These are phyloP conservation scores for Scylla paramamosain DNA, from an alignment of 1,140 invertebrate genomes.

Conservation along the genomic window DNA sequence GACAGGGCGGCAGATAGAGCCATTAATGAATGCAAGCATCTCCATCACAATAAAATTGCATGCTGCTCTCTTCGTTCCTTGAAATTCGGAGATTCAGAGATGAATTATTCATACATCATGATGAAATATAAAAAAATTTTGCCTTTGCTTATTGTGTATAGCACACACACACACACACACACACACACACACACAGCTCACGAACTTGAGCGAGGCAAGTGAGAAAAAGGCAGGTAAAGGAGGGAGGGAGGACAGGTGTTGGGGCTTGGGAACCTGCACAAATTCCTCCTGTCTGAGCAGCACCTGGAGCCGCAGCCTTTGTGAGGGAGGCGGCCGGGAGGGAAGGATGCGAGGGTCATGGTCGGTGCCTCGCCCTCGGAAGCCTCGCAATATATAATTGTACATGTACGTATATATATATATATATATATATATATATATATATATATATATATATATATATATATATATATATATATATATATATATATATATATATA, in stretches of 20 bases:
- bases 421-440: constrained; percentile 49
- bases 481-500: constrained; percentile 42
- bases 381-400: too few species aligned
- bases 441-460: constrained; percentile 32
- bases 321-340: not conserved
- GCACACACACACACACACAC: not conserved
- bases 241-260: not conserved
- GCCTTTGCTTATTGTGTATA: not conserved
- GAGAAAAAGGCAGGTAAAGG: not conserved
- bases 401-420: constrained; percentile 17
- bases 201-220: not conserved
- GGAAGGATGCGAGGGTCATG: not conserved
- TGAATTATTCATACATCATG: too few species aligned
- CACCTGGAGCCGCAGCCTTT: not conserved
- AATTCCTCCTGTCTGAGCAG: not conserved
- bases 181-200: not conserved
- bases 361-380: not conserved
- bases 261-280: not conserved
- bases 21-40: too few species aligned
- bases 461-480: too few species aligned
- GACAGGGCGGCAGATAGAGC: too few species aligned
- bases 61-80: too few species aligned
- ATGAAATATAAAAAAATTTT: too few species aligned
- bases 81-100: too few species aligned
- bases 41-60: too few species aligned